A percentile compares a stretch with the other conserved stretches of the same genome.
phyloP scores from a whole-genome alignment of 2,888 invertebrate genomes.

The Neria commutata region DNA sequence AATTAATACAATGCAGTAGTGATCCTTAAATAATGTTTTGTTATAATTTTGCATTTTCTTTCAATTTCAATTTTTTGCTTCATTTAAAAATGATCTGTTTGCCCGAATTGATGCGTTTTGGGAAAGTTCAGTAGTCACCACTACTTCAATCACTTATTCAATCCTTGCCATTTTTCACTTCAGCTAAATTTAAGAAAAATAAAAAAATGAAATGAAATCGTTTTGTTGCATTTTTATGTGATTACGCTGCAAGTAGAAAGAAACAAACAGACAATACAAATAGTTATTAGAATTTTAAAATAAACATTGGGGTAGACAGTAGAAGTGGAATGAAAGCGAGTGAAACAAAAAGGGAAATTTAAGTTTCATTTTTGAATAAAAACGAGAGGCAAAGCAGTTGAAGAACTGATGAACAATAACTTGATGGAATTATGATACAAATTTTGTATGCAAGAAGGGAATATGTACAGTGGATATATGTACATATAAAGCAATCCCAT shows the following conservation, averaged over 20 bases:
- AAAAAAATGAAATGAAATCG: slow-evolving; percentile 21
- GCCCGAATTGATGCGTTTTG: neutral
- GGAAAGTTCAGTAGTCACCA: neutral
- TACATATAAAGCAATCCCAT: too few relatives aligned
- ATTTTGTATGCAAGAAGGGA: neutral
- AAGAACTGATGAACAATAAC: too few relatives aligned
- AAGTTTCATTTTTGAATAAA: neutral
- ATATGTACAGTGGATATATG: too few relatives aligned
- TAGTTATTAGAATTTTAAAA: neutral
- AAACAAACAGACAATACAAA: slow-evolving; percentile 25
- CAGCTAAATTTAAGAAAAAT: slow-evolving; percentile 29
- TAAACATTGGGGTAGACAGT: neutral
- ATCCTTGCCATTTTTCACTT: slow-evolving; percentile 31
- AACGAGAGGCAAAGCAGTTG: too few relatives aligned
- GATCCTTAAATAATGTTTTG: slow-evolving; percentile 1
- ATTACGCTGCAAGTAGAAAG: slow-evolving; percentile 54
- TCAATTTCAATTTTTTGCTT: neutral
- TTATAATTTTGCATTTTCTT: neutral
- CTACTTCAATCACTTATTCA: slow-evolving; percentile 5
- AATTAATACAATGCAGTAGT: neutral
- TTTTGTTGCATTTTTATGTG: slow-evolving; percentile 38
- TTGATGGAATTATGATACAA: too few relatives aligned
- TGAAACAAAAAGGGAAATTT: neutral
- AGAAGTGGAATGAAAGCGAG: neutral
- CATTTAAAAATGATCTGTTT: neutral